Evolutionary conservation across 2,888 invertebrate genomes (phyloP), one percentile per base, ranked within the genome.

Genomic region (Operophtera brumata): DNA sequence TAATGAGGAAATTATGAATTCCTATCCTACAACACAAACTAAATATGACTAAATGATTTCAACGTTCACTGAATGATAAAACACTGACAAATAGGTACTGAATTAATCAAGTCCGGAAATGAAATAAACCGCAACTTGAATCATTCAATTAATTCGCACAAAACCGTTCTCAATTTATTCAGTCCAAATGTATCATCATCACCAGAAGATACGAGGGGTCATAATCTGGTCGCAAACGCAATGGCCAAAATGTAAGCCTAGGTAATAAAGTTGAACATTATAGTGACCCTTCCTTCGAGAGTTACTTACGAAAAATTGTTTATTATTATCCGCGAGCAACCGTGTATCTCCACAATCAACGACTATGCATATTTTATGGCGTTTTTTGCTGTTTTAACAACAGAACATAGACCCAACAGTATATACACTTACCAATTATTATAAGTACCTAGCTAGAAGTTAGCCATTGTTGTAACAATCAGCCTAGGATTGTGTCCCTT

Each of bases 51-150:
- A 36, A 41, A 42, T 14, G 37, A 44, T 47, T 43, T 6, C 30
- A n/a, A 11, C 6, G 11, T 30, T 36, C 14, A 42, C 12, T 11
- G 12, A 42, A 28, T 42, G 26, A 37, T 28, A 37, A 28, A 14
- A 20, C 14, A 41, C n/a, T 42, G 13, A 10, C 44, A 45, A 52
- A 56, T 55, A 56, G 55, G 49, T n/a, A n/a, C n/a, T n/a, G 46
- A 54, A 61, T 61, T 57, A 59, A 59, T 64, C 52, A 54, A 59
- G 48, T 13, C 54, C 47, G 63, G 57, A 58, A 57, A 61, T 61
- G 51, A 58, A 59, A 57, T 61, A 50, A 55, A 44, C 52, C 57
- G 53, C 48, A 55, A 49, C 47, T 54, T 50, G 48, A 54, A 50
- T 9, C 46, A 54, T 47, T 52, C 59, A 56, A 61, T 61, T 61